Conservation (phyloP, 2,113 vertebrate species). For the Megaceryle maxima region DNA sequence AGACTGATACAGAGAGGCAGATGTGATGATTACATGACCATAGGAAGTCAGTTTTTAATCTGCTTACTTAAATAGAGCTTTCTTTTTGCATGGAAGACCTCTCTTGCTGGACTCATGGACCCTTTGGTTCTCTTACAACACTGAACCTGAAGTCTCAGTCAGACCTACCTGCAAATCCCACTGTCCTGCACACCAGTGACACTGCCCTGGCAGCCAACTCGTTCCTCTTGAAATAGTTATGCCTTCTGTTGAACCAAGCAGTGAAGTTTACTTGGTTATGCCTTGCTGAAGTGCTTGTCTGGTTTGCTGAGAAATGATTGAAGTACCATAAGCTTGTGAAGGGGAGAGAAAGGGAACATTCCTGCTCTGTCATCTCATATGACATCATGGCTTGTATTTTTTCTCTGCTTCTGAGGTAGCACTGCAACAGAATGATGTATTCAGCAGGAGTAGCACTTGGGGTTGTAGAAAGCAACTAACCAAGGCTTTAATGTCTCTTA, state of each 20-base stretch:
- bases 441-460: neutral
- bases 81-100: neutral
- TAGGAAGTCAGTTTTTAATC: neutral
- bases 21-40: neutral
- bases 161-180: neutral
- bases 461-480: neutral
- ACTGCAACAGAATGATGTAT: neutral
- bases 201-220: neutral
- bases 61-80: neutral
- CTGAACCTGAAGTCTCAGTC: rapidly evolving
- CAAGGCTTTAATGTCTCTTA: neutral
- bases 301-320: neutral
- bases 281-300: neutral
- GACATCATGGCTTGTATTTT: neutral
- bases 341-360: neutral
- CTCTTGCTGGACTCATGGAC: neutral
- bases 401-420: neutral
- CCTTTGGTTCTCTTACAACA: neutral
- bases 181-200: neutral
- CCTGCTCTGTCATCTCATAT: neutral
- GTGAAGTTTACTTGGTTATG: neutral
- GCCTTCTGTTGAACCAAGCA: neutral
- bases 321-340: neutral
- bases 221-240: neutral
- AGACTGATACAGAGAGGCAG: neutral